Evolutionary conservation across 2,888 invertebrate species (phyloP).

Genomic region (Hypomecis punctinalis): DNA sequence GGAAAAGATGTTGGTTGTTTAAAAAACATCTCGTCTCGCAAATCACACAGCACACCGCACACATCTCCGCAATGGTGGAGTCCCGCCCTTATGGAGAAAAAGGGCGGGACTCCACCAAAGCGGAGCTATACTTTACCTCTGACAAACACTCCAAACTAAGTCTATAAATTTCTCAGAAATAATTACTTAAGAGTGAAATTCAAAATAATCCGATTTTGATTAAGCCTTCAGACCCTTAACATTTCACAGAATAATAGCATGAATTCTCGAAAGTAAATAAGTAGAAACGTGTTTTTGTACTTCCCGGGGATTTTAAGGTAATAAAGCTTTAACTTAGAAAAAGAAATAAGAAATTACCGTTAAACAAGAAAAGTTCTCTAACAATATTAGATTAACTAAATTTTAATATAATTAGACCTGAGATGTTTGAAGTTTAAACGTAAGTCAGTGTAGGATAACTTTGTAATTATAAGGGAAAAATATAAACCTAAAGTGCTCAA

Average conservation of each 20-base stretch:
- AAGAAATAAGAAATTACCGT: not conserved
- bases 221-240: not conserved
- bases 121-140: too few relatives aligned
- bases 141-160: too few relatives aligned
- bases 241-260: not conserved
- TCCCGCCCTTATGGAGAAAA: too few relatives aligned
- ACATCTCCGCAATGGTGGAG: too few relatives aligned
- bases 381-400: not conserved
- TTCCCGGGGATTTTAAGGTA: not conserved
- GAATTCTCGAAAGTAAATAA: not conserved
- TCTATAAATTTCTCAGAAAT: not conserved
- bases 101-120: too few relatives aligned
- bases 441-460: too few relatives aligned
- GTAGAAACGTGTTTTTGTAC: conserved; percentile 3
- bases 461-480: too few relatives aligned
- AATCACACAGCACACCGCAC: too few relatives aligned
- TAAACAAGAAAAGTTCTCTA: not conserved
- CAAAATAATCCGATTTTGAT: not conserved
- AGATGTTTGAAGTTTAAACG: not conserved
- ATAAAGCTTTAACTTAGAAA: not conserved
- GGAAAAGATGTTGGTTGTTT: too few relatives aligned
- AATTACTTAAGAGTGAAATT: not conserved
- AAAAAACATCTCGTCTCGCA: too few relatives aligned
- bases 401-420: not conserved
- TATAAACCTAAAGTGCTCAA: too few relatives aligned